phyloP scores from a whole-genome alignment of 2,113 vertebrate species.

The Toxotes chatareus region DNA sequence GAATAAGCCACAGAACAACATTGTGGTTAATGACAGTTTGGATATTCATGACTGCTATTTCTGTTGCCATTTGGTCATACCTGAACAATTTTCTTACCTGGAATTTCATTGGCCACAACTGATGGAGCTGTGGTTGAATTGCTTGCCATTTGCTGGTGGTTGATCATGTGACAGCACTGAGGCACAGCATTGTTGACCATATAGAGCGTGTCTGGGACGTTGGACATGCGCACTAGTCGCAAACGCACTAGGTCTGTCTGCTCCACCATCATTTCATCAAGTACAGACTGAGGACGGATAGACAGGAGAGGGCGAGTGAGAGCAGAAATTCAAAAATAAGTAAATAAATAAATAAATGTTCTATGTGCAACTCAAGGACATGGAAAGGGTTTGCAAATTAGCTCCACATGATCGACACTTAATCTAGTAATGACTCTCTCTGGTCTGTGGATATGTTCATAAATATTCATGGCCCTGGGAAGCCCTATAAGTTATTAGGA shows the following conservation, averaged over 20 bases:
- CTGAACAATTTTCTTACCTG: constrained; percentile 84
- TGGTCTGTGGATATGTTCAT: constrained; percentile 56
- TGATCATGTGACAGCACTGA: constrained; percentile 97
- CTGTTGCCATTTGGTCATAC: not conserved
- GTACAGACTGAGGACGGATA: constrained; percentile 85
- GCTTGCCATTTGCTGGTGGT: constrained; percentile 93
- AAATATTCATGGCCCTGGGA: constrained; percentile 64
- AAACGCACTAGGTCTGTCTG: constrained; percentile 95
- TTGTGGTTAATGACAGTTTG: not conserved
- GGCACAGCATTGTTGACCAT: constrained; percentile 97
- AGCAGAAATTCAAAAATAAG: constrained; percentile 11
- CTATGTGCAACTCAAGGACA: constrained; percentile 52
- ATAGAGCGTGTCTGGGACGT: constrained; percentile 97
- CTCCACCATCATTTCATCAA: constrained; percentile 99
- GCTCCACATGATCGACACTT: constrained; percentile 71
- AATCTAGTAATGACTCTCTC: constrained; percentile 60
- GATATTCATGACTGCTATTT: not conserved
- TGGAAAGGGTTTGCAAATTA: constrained; percentile 54
- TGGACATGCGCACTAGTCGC: constrained; percentile 98
- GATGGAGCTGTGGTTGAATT: constrained; percentile 91
- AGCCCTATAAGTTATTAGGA: constrained; percentile 53
- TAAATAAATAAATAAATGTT: not conserved
- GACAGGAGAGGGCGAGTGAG: not conserved
- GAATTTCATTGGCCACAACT: constrained; percentile 98
- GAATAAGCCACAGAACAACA: not conserved